phyloP scores from a whole-genome alignment of 35 echinoderm and acorn worm genomes.

The Ophiothrix spiculata region DNA sequence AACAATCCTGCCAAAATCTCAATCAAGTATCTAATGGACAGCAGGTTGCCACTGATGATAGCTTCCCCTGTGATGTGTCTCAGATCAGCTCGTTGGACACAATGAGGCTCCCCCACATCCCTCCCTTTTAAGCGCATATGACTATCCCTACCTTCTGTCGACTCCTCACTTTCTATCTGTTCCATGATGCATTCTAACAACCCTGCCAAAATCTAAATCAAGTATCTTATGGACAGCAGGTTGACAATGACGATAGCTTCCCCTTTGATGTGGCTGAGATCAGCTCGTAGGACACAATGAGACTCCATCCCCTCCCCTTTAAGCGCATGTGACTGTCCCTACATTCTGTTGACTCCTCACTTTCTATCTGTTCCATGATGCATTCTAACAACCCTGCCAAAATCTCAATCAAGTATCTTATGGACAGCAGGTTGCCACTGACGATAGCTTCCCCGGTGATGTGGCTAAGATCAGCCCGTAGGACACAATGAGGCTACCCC shows the following conservation, averaged over 20 bases:
- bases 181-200: conserved; percentile 85
- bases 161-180: conserved; percentile 62
- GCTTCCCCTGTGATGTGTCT: conserved; percentile 81
- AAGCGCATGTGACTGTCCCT: neutral
- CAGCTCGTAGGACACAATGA: conserved; percentile 66
- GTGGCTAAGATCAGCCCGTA: conserved; percentile 79
- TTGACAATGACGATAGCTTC: conserved; percentile 59
- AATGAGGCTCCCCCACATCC: too few species aligned
- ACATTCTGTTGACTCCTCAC: conserved; percentile 39
- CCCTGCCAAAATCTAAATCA: conserved; percentile 75
- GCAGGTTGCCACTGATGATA: conserved; percentile 53
- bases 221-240: conserved; percentile 54
- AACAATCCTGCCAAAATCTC: conserved; percentile 76
- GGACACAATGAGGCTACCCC: neutral
- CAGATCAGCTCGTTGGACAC: conserved; percentile 76
- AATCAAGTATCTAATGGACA: conserved; percentile 68
- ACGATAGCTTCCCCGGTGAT: conserved; percentile 74
- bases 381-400: conserved; percentile 66
- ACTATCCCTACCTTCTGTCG: too few species aligned
- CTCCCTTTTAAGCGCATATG: too few species aligned
- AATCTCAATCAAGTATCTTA: conserved; percentile 84
- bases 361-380: conserved; percentile 83
- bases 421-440: conserved; percentile 50
- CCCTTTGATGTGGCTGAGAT: conserved; percentile 86
- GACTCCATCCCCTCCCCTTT: neutral